Evolutionary conservation across 1,140 invertebrate species (phyloP).

Genomic region (Pomacea maculata): DNA sequence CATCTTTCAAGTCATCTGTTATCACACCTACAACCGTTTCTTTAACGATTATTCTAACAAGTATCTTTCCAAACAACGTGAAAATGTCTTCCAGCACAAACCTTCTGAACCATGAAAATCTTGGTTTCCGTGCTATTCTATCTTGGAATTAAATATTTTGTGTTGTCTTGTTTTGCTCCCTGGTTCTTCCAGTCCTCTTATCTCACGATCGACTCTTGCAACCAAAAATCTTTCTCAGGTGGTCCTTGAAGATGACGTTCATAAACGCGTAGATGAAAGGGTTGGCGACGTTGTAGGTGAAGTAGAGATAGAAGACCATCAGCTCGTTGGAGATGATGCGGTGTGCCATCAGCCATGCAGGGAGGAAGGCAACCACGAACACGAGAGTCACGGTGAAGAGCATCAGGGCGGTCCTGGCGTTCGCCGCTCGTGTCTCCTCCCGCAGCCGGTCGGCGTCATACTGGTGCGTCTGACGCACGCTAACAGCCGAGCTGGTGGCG

Average conservation of each 20-base stretch:
- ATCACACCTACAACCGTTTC: too few species aligned
- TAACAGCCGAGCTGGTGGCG: neutral
- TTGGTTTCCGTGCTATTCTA: too few species aligned
- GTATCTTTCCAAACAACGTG: neutral
- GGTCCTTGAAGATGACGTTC: conserved; percentile 59
- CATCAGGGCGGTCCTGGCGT: conserved; percentile 56
- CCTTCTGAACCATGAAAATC: too few species aligned
- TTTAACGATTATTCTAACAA: too few species aligned
- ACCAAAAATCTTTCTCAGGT: conserved; percentile 43
- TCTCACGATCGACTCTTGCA: conserved; percentile 10
- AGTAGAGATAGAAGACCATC: conserved; percentile 57
- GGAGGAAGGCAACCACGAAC: conserved; percentile 54
- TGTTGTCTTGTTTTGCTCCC: neutral
- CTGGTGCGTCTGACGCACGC: neutral
- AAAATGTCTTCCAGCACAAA: neutral
- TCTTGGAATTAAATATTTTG: too few species aligned
- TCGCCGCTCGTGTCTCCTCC: conserved; percentile 44
- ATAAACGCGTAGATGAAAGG: conserved; percentile 62
- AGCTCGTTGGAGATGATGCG: conserved; percentile 40
- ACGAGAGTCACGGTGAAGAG: conserved; percentile 54
- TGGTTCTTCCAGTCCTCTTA: neutral
- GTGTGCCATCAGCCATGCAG: conserved; percentile 53
- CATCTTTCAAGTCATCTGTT: too few species aligned
- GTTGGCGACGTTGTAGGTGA: conserved; percentile 59
- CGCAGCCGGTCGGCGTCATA: conserved; percentile 33